These are phyloP conservation scores for Drosophila nr. perissopoda DNA, from an alignment of 2,888 invertebrate species.

Conservation along the genomic window DNA sequence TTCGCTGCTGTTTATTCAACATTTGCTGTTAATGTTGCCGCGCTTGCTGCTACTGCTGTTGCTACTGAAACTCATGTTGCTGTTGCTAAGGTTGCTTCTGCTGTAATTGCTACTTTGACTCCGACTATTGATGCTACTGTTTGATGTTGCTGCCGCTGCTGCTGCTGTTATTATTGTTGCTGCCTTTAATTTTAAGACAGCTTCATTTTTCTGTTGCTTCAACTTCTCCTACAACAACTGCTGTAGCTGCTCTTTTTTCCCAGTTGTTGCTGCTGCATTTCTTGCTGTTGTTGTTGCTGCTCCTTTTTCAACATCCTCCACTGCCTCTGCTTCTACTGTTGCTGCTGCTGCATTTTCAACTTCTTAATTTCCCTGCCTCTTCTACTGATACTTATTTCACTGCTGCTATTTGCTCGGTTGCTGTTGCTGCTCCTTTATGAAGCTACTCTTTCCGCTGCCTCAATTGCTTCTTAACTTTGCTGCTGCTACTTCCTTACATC, in stretches of 20 bases:
- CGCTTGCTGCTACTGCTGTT: neutral
- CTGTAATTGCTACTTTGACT: neutral
- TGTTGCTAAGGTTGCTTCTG: neutral
- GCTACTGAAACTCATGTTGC: neutral
- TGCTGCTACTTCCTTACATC: neutral
- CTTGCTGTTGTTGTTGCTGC: neutral
- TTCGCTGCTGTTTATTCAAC: neutral
- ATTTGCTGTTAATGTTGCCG: conserved; percentile 5
- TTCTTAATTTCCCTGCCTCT: neutral
- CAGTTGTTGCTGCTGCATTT: neutral
- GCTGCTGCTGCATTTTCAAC: conserved; percentile 6
- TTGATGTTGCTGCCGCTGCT: neutral
- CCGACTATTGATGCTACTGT: neutral
- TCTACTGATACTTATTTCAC: neutral
- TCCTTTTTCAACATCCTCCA: neutral
- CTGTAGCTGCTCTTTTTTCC: neutral
- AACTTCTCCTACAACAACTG: neutral
- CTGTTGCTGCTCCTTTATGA: neutral
- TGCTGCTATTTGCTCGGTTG: neutral
- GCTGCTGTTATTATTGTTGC: neutral
- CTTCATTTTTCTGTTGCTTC: neutral
- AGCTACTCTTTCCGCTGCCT: neutral
- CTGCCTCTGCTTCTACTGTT: neutral
- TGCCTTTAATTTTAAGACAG: neutral
- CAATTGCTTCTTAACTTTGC: conserved; percentile 2